Conservation (phyloP, 2,888 invertebrate species). For the Andrena praecox region DNA sequence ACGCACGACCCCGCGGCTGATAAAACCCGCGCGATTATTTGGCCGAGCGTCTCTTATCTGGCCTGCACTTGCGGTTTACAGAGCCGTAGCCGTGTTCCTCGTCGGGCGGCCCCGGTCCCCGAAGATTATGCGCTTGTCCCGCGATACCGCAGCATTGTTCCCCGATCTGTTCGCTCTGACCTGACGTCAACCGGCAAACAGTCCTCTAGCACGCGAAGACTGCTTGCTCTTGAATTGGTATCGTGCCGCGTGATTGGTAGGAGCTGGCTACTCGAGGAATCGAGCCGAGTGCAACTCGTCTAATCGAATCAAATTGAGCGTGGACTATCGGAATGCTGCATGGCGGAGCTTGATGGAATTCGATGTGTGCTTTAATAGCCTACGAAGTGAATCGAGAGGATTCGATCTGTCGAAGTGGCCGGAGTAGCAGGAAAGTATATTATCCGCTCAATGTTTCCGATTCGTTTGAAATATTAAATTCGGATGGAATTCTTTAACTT, state of each 20-base stretch:
- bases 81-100: constrained; percentile 37
- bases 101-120: constrained; percentile 35
- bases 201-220: constrained; percentile 25
- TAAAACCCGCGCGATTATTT: constrained; percentile 55
- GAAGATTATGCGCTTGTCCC: constrained; percentile 49
- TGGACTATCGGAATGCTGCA: constrained; percentile 9
- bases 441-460: too few species aligned
- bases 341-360: background rate
- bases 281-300: background rate
- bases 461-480: too few species aligned
- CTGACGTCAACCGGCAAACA: constrained; percentile 55
- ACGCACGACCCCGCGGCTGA: constrained; percentile 48
- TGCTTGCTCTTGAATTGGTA: constrained; percentile 20
- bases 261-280: background rate
- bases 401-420: too few species aligned
- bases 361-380: background rate
- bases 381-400: too few species aligned
- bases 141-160: constrained; percentile 56
- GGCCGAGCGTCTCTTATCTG: constrained; percentile 51
- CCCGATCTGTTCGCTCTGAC: constrained; percentile 19
- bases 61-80: constrained; percentile 46
- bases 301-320: constrained; percentile 1
- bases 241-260: background rate
- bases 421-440: too few species aligned
- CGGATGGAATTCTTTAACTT: too few species aligned